A percentile compares a stretch with the other conserved stretches of the same genome.
Conservation (phyloP, 2,888 invertebrate genomes). For the Lampropteryx suffumata region DNA sequence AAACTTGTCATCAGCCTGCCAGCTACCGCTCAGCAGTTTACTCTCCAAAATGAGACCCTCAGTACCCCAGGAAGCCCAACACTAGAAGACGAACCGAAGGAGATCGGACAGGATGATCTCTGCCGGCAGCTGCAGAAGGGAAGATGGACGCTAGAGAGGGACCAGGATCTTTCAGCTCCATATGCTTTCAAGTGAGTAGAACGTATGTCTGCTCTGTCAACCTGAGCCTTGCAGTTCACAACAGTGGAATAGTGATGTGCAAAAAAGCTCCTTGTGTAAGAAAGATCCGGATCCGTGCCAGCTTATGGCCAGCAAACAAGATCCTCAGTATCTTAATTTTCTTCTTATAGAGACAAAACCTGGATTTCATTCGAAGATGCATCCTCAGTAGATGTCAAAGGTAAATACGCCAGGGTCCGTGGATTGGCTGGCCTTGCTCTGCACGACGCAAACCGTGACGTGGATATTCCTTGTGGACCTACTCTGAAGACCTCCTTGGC, state of each 20-base stretch:
- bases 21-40: slow-evolving; percentile 86
- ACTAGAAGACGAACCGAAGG: slow-evolving; percentile 78
- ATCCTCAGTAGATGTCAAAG: slow-evolving; percentile 88
- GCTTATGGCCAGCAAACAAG: too few species aligned
- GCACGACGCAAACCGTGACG: slow-evolving; percentile 82
- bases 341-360: slow-evolving; percentile 78
- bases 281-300: too few species aligned
- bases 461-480: slow-evolving; percentile 77
- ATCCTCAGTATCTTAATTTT: neutral
- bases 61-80: slow-evolving; percentile 88
- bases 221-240: too few species aligned
- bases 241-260: too few species aligned
- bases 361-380: slow-evolving; percentile 91
- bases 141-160: slow-evolving; percentile 89
- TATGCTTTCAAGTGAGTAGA: slow-evolving; percentile 85
- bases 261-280: too few species aligned
- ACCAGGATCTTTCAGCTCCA: slow-evolving; percentile 90
- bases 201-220: too few species aligned
- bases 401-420: slow-evolving; percentile 88
- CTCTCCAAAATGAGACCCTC: slow-evolving; percentile 83
- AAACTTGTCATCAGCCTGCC: slow-evolving; percentile 89
- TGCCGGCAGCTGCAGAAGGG: slow-evolving; percentile 83
- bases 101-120: slow-evolving; percentile 83
- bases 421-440: slow-evolving; percentile 88
- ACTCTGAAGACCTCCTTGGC: slow-evolving; percentile 73